Percentiles rank a stretch among this genome's conserved stretches.
phyloP scores from a whole-genome alignment of 2,797 vertebrate species.

The Jordanella pulchra region DNA sequence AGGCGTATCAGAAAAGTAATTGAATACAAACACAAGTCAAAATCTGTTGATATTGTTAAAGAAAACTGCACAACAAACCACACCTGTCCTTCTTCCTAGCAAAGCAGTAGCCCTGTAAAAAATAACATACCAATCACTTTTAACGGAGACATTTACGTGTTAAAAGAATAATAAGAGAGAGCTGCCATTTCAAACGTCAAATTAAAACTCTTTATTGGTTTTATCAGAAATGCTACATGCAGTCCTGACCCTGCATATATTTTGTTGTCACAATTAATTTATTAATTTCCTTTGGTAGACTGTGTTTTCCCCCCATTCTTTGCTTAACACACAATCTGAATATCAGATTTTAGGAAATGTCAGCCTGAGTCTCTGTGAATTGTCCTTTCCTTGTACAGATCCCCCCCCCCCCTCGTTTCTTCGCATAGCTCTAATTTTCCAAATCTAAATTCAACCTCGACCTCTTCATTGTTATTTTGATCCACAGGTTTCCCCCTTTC shows the following conservation, averaged over 20 bases:
- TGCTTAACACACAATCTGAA: not conserved
- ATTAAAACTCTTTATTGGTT: slow-evolving; percentile 15
- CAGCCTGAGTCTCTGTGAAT: not conserved
- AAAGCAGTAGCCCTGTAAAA: not conserved
- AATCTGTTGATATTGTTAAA: not conserved
- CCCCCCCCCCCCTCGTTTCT: not conserved
- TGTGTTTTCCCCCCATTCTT: not conserved
- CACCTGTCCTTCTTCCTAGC: not conserved
- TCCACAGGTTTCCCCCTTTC: not conserved
- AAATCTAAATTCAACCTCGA: not conserved
- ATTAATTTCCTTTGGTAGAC: slow-evolving; percentile 7
- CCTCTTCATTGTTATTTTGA: not conserved
- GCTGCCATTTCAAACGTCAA: slow-evolving; percentile 5
- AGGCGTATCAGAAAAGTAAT: not conserved
- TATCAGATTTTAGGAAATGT: slow-evolving; percentile 22
- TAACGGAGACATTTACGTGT: not conserved
- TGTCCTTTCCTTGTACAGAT: slow-evolving; percentile 6
- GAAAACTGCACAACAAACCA: not conserved
- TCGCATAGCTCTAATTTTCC: slow-evolving; percentile 1
- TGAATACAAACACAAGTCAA: not conserved
- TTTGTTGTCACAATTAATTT: slow-evolving; percentile 27
- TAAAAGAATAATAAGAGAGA: not conserved
- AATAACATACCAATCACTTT: not conserved
- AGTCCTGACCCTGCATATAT: slow-evolving; percentile 18
- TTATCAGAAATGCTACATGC: slow-evolving; percentile 15